Conservation (phyloP, 2,113 vertebrate species). For the Spilogale gracilis region DNA sequence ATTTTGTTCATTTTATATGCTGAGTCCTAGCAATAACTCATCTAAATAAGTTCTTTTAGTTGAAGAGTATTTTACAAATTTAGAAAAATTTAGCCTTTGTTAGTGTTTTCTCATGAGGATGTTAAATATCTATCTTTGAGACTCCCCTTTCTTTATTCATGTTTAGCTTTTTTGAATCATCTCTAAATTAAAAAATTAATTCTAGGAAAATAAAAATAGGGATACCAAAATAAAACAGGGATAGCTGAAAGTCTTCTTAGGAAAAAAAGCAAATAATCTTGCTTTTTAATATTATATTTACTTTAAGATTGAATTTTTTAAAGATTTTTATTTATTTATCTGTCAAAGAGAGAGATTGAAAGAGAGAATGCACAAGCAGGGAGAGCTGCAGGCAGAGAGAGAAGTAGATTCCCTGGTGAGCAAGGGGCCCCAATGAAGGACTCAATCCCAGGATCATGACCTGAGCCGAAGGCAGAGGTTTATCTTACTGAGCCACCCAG, state of each 20-base stretch:
- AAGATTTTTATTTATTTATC: not conserved
- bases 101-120: conserved; percentile 20
- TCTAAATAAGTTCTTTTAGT: not conserved
- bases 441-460: too few species aligned
- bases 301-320: conserved; percentile 31
- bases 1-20: conserved; percentile 2
- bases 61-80: conserved; percentile 28
- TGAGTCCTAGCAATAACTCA: conserved; percentile 45
- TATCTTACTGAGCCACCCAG: not conserved
- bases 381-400: not conserved
- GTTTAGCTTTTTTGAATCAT: conserved; percentile 22
- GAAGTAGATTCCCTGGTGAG: too few species aligned
- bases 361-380: not conserved
- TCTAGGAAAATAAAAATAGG: conserved; percentile 39
- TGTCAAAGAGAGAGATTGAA: not conserved
- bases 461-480: too few species aligned
- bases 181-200: conserved; percentile 40
- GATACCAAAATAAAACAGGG: not conserved
- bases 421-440: too few species aligned
- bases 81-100: conserved; percentile 52
- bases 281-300: not conserved
- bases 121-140: conserved; percentile 23
- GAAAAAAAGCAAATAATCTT: not conserved
- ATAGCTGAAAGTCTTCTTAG: conserved; percentile 24
- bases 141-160: not conserved